Evolutionary conservation across 1,140 invertebrate species (phyloP), one percentile per base, ranked within the genome.

Genomic region (Eumeta japonica): DNA sequence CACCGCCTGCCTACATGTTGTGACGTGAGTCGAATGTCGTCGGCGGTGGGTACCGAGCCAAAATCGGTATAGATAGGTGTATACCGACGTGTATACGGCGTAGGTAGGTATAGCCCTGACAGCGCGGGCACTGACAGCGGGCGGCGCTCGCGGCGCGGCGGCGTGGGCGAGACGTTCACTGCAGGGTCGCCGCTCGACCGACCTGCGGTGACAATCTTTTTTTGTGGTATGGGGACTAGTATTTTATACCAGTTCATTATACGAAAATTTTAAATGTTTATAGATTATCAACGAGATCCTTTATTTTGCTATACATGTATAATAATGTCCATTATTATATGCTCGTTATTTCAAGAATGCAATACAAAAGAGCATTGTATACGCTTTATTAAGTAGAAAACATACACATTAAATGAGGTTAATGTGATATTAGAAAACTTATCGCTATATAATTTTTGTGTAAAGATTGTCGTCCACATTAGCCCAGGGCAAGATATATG

Each of bases 151-250:
- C 5, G 3, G 31, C 15, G 67, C 70, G 68, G 31, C 5, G 3
- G 31, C 15, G 67, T 73, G 68, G 66, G 68, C 65, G 68, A 73
- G 68, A 73, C 66, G 66, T 73, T 73, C 71, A 73, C 66, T 66
- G 68, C 63, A 53, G 66, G 62, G 64, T 70, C 62, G 68, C 64
- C 56, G 64, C 61, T 63, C 66, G 63, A 62, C 68, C 63, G 60
- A 55, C 54, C 28, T 50, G 39, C 34, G 40, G 50, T 55, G 43
- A 43, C 65, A 51, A 67, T 41, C n/a, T 16, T 27, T 35, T 38
- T 28, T 15, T 28, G 37, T 7, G n/a, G 20, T 24, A n/a, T 24
- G 20, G 20, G 20, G 20, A 24, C 41, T 43, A 24, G 7, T 38
- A 43, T 33, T 31, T 38, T 33, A 29, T 33, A 45, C 16, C 37